Evolutionary conservation across 2,113 vertebrate species (phyloP).

Genomic region (Corythaeola cristata): DNA sequence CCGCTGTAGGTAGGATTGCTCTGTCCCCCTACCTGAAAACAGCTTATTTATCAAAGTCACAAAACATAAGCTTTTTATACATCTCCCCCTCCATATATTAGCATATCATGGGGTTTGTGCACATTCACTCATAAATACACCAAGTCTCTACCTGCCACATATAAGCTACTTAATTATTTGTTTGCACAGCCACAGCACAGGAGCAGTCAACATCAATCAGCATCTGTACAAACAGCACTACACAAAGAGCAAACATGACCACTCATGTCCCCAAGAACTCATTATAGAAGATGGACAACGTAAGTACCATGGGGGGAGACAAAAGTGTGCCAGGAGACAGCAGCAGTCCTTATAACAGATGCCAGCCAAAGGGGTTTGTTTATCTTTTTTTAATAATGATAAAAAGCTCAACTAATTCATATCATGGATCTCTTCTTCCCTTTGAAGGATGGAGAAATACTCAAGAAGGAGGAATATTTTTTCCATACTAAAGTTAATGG

Average conservation of each 20-base stretch:
- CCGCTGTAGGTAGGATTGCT: background rate
- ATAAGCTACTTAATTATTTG: background rate
- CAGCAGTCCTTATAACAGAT: background rate
- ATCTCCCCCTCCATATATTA: background rate
- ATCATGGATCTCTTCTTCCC: background rate
- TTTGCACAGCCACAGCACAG: background rate
- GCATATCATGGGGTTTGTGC: fast-evolving
- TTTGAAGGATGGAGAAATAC: background rate
- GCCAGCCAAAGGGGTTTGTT: background rate
- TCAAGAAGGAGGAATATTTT: background rate
- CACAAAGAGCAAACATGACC: background rate
- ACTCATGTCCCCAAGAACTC: background rate
- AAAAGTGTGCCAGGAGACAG: background rate
- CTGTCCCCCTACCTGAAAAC: background rate
- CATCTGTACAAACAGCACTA: background rate
- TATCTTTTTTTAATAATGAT: background rate
- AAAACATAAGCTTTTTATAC: background rate
- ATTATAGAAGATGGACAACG: background rate
- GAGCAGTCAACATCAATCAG: background rate
- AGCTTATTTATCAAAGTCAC: background rate
- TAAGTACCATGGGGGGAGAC: background rate
- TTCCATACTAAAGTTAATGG: background rate
- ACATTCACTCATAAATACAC: background rate
- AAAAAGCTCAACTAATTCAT: background rate
- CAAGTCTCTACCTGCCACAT: background rate